phyloP scores from a whole-genome alignment of 2,888 invertebrate genomes.

The Pyrrhia umbra region DNA sequence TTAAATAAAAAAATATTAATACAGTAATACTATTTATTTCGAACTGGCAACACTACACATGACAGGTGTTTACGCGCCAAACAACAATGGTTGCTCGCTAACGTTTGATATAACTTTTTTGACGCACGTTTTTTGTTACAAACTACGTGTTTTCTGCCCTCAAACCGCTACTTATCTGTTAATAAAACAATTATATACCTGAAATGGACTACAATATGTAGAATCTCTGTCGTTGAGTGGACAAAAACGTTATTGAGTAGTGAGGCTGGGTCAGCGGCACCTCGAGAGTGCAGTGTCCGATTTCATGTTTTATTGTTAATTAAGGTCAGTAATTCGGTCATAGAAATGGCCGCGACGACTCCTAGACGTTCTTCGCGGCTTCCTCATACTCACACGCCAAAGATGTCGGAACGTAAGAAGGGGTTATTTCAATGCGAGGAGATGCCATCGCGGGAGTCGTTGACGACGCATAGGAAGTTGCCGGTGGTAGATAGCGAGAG shows the following conservation, averaged over 20 bases:
- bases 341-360: conserved; percentile 81
- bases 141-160: conserved; percentile 53
- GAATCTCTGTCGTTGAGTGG: conserved; percentile 21
- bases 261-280: conserved; percentile 52
- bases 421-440: conserved; percentile 89
- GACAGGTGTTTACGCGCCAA: conserved; percentile 90
- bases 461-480: conserved; percentile 82
- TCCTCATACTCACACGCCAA: conserved; percentile 88
- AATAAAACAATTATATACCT: conserved; percentile 11
- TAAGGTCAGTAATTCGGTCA: conserved; percentile 57
- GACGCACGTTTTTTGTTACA: conserved; percentile 66
- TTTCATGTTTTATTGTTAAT: conserved; percentile 60
- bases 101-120: conserved; percentile 71
- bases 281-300: conserved; percentile 60
- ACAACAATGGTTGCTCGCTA: conserved; percentile 83
- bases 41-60: conserved; percentile 64
- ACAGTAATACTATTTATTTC: conserved; percentile 22
- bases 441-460: conserved; percentile 76
- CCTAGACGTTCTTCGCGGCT: conserved; percentile 82
- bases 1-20: too few species aligned
- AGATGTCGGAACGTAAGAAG: conserved; percentile 91
- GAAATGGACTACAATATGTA: conserved; percentile 39
- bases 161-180: conserved; percentile 42
- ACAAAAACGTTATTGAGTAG: conserved; percentile 50
- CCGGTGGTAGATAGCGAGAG: conserved; percentile 87